Evolutionary conservation across 2,888 invertebrate species (phyloP).

Genomic region (Cyclophora punctaria): DNA sequence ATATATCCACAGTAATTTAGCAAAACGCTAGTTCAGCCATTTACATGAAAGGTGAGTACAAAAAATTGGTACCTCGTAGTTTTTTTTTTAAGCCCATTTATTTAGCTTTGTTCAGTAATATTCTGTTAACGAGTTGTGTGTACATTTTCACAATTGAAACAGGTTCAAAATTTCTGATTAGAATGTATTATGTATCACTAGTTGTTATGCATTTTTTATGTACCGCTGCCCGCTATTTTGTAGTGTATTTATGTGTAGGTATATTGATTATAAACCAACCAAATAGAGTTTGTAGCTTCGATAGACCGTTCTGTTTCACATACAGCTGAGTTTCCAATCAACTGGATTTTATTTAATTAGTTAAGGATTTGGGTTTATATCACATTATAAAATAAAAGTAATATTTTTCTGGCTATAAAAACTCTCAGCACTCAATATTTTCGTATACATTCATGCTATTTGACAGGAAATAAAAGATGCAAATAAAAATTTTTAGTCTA

Average conservation of each 20-base stretch:
- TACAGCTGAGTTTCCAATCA: conserved; percentile 13
- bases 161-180: background rate
- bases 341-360: conserved; percentile 4
- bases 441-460: no score
- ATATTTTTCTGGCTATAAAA: no score
- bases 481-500: conserved; percentile 49
- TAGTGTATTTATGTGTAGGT: conserved; percentile 34
- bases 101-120: conserved; percentile 26
- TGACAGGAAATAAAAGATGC: conserved; percentile 10
- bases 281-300: conserved; percentile 38
- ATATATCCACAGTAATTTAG: conserved; percentile 30
- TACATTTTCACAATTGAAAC: conserved; percentile 21
- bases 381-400: no score
- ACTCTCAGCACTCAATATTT: no score
- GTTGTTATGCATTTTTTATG: conserved; percentile 45
- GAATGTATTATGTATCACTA: conserved; percentile 37
- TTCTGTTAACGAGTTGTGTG: conserved; percentile 18
- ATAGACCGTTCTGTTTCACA: conserved; percentile 47
- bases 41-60: conserved; percentile 75
- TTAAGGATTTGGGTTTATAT: background rate
- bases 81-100: conserved; percentile 46
- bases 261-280: conserved; percentile 45
- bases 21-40: conserved; percentile 64
- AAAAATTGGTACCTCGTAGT: conserved; percentile 61
- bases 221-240: conserved; percentile 71